Conservation (phyloP, 2,888 invertebrate genomes). For the Melanostoma mellinum region DNA sequence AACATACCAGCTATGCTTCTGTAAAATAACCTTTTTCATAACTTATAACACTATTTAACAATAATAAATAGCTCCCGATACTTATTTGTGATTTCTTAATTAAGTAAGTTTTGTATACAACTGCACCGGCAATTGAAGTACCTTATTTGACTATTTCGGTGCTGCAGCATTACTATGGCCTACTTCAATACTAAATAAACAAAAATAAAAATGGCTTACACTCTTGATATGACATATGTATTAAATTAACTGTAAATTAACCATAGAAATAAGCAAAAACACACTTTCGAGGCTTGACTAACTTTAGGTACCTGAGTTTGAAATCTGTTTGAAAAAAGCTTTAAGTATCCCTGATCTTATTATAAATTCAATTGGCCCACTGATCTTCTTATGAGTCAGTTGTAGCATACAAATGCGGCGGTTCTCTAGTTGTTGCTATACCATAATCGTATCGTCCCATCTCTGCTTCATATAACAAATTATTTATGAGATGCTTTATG, state of each 20-base stretch:
- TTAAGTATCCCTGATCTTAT: conserved; percentile 56
- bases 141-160: too few species aligned
- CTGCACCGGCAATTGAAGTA: too few species aligned
- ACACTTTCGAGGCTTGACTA: conserved; percentile 55
- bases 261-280: conserved; percentile 28
- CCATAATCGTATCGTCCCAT: conserved; percentile 80
- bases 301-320: conserved; percentile 66
- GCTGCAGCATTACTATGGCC: too few species aligned
- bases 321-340: conserved; percentile 45
- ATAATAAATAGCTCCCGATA: too few species aligned
- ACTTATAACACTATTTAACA: too few species aligned
- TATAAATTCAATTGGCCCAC: not conserved
- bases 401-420: conserved; percentile 80
- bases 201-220: too few species aligned
- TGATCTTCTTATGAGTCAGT: conserved; percentile 37
- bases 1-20: too few species aligned
- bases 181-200: too few species aligned
- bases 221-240: too few species aligned
- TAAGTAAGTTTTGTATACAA: too few species aligned
- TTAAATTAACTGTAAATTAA: not conserved
- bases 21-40: too few species aligned
- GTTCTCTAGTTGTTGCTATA: conserved; percentile 79
- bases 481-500: conserved; percentile 80
- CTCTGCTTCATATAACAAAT: conserved; percentile 80
- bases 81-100: too few species aligned